Percentiles rank a stretch among this genome's conserved stretches.
Evolutionary conservation across 2,113 vertebrate species (phyloP).

Genomic region (Alces alces): DNA sequence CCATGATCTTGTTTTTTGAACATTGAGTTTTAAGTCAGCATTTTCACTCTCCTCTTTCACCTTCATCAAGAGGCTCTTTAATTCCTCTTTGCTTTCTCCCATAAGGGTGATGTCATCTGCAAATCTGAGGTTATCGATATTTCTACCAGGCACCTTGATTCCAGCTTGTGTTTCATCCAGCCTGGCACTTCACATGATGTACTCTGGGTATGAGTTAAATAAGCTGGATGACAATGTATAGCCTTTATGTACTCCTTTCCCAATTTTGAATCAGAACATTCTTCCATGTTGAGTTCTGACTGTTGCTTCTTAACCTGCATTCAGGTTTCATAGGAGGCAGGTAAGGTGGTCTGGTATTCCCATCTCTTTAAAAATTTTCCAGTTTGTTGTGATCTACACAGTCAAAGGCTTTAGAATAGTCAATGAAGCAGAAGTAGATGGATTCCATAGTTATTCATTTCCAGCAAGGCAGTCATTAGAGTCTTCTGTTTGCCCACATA

Average conservation of each 20-base stretch:
- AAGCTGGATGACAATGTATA: neutral
- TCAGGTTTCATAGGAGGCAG: neutral
- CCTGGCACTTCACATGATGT: neutral
- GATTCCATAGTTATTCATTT: neutral
- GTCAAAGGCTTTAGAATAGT: neutral
- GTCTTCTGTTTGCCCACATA: neutral
- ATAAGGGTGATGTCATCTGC: neutral
- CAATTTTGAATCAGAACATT: neutral
- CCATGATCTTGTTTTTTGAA: neutral
- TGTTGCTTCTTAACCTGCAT: neutral
- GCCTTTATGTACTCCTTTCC: neutral
- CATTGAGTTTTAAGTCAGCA: neutral
- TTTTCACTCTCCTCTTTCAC: neutral
- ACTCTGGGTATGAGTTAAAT: neutral
- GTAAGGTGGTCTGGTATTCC: neutral
- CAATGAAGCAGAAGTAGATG: neutral
- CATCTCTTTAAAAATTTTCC: neutral
- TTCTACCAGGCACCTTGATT: neutral
- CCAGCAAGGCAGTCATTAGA: neutral
- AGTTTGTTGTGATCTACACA: neutral
- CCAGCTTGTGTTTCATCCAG: neutral
- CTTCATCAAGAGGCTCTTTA: neutral
- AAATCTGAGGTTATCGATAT: neutral
- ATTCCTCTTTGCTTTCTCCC: neutral
- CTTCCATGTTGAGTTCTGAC: neutral